Conservation (phyloP, 2,888 invertebrate species). For the Acanthosepion lycidas region DNA sequence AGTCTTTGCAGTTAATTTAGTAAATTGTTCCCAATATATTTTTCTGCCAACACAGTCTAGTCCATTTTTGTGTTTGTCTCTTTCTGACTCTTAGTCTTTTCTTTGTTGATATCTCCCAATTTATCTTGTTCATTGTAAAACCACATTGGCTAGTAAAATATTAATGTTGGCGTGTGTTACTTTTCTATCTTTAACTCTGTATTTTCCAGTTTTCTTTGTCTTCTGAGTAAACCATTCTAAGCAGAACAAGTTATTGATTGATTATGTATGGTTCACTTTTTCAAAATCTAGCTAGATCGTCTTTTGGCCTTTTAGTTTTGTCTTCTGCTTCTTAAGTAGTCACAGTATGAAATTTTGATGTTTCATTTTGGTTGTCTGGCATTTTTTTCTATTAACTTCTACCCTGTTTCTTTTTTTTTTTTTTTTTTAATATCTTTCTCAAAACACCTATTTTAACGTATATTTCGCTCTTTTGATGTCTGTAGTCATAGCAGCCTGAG, state of each 20-base stretch:
- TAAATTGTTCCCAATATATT: too few relatives aligned
- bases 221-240: background rate
- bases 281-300: slow-evolving; percentile 15
- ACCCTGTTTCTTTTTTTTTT: background rate
- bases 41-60: too few relatives aligned
- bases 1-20: too few relatives aligned
- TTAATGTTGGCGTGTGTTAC: background rate
- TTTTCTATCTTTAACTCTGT: background rate
- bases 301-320: background rate
- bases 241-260: background rate
- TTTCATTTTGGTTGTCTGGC: background rate
- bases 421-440: too few relatives aligned
- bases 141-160: background rate
- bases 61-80: background rate
- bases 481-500: background rate
- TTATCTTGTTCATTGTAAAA: background rate
- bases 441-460: background rate
- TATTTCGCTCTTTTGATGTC: background rate
- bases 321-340: background rate
- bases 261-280: background rate
- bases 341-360: background rate
- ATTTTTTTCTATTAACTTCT: background rate
- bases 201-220: background rate
- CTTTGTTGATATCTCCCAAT: background rate
- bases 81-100: background rate